A percentile compares a stretch with the other conserved stretches of the same genome.
Evolutionary conservation across 1,140 invertebrate species (phyloP).

Genomic region (Papilio helenus): DNA sequence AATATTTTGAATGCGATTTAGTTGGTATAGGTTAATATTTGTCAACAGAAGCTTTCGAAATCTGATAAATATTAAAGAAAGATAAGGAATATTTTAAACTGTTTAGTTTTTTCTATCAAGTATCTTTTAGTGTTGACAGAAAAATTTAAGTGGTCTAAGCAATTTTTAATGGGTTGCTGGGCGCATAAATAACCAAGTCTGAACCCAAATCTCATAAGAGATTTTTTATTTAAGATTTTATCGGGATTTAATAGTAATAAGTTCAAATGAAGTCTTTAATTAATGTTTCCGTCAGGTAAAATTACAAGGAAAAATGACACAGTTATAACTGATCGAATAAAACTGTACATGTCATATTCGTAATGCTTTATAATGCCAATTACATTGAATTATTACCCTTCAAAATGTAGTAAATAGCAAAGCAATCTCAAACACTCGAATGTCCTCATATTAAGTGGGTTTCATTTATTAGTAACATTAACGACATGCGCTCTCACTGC

Average conservation of each 20-base stretch:
- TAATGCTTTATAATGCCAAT: background rate
- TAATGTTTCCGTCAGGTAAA: background rate
- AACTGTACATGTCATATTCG: background rate
- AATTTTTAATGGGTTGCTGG: background rate
- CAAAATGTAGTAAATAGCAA: background rate
- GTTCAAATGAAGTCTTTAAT: background rate
- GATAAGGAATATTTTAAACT: background rate
- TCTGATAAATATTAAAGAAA: background rate
- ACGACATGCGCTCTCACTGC: conserved; percentile 67
- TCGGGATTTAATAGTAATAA: background rate
- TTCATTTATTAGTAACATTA: conserved; percentile 76
- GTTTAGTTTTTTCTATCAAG: background rate
- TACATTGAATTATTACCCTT: background rate
- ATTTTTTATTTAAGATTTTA: background rate
- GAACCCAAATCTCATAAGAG: background rate
- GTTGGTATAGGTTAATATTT: conserved; percentile 28
- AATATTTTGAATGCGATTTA: conserved; percentile 30
- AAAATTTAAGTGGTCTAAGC: background rate
- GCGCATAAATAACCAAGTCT: background rate
- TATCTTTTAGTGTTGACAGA: background rate
- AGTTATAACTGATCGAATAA: background rate
- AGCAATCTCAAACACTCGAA: background rate
- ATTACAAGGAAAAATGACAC: background rate
- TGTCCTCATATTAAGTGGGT: conserved; percentile 64
- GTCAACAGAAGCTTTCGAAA: conserved; percentile 32